These are phyloP conservation scores for Chrysochloris asiatica DNA, from an alignment of 2,113 vertebrate species.

Conservation along the genomic window DNA sequence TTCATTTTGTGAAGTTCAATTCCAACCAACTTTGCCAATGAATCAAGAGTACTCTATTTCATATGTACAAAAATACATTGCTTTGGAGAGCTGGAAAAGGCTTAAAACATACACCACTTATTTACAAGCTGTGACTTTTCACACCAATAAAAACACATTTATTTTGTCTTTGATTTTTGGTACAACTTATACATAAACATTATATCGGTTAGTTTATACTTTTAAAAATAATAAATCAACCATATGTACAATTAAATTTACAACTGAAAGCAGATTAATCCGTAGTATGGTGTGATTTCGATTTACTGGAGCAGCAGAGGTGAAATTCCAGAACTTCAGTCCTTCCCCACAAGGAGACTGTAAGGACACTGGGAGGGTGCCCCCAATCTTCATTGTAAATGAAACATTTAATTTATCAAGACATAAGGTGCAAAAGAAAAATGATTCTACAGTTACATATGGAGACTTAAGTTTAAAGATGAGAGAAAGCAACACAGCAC, in stretches of 20 bases:
- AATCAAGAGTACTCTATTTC: conserved; percentile 54
- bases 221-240: conserved; percentile 86
- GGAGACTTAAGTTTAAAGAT: conserved; percentile 44
- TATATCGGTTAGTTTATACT: conserved; percentile 79
- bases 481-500: conserved; percentile 48
- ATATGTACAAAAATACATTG: conserved; percentile 80
- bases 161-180: conserved; percentile 80
- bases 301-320: conserved; percentile 54
- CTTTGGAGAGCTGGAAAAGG: conserved; percentile 77
- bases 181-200: conserved; percentile 82
- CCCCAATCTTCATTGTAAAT: background rate
- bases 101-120: conserved; percentile 72
- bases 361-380: background rate
- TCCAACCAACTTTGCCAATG: conserved; percentile 22
- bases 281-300: conserved; percentile 72
- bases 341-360: conserved; percentile 24
- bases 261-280: conserved; percentile 82
- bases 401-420: conserved; percentile 50
- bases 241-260: conserved; percentile 88
- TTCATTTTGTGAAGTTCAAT: background rate
- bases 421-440: conserved; percentile 73
- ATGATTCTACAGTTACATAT: conserved; percentile 37
- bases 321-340: background rate
- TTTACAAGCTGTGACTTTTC: conserved; percentile 78
- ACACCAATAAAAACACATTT: conserved; percentile 76